Evolutionary conservation across 2,888 invertebrate genomes (phyloP).

Genomic region (Scrobipalpa costella): DNA sequence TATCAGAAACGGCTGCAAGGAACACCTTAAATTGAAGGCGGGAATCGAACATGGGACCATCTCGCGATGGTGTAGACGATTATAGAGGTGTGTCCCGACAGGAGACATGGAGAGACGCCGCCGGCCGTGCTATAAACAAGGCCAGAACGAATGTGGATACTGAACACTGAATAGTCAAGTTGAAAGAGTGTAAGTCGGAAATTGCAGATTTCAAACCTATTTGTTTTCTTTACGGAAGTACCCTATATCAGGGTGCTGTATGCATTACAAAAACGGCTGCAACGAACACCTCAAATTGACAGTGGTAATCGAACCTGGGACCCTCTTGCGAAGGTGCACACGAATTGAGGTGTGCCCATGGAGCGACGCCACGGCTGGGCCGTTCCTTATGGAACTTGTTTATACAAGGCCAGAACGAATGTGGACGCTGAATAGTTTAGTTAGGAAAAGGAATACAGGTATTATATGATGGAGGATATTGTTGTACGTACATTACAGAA

Average conservation of each 20-base stretch:
- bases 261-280: too few species aligned
- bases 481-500: too few species aligned
- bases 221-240: too few species aligned
- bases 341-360: constrained; percentile 52
- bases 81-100: constrained; percentile 48
- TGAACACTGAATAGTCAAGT: constrained; percentile 31
- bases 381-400: constrained; percentile 32
- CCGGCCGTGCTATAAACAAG: constrained; percentile 53
- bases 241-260: too few species aligned
- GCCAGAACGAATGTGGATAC: constrained; percentile 37
- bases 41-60: constrained; percentile 45
- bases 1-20: too few species aligned
- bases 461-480: too few species aligned
- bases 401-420: constrained; percentile 45
- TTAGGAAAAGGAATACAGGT: too few species aligned
- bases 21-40: too few species aligned
- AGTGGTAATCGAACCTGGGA: constrained; percentile 46
- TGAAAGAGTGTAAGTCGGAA: constrained; percentile 18
- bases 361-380: constrained; percentile 52
- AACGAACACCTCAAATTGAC: too few species aligned
- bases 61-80: constrained; percentile 52
- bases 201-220: constrained; percentile 31
- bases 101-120: constrained; percentile 54
- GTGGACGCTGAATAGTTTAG: constrained; percentile 35
- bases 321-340: constrained; percentile 48